Evolutionary conservation across 2,888 invertebrate genomes (phyloP), one percentile per base, ranked within the genome.

Genomic region (Phyllotreta cruciferae): DNA sequence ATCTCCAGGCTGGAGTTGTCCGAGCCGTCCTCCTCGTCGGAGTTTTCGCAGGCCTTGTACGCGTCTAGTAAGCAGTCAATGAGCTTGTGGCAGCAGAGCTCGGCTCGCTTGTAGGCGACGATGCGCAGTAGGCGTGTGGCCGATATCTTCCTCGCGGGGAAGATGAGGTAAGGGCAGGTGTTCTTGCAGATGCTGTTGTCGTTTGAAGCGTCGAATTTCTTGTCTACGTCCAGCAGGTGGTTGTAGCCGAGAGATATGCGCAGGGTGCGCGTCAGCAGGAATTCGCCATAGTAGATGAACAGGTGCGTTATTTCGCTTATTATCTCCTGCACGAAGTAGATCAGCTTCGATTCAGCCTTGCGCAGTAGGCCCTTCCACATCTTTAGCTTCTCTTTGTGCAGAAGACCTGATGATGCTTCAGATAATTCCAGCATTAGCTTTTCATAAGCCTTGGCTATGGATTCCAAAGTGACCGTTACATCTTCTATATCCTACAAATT

Each of bases 71-170:
- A 79, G 73, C 89, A 88, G 74, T 88, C 88, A 50, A 90, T 89
- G n/a, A 91, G 81, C 63, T 88, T 86, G 68, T 89, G 88, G 71
- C 90, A 89, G 73, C 88, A 88, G 36, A 86, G 81, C 79, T 90
- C 90, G 0, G 88, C 89, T 47, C 88, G 84, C 70, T 88, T 87
- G 73, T 87, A 87, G 0, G 90, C 86, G 66, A 90, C 76, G 47
- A 90, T 90, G 84, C 93, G 91, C 24, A 93, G 82, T 64, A 93
- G 85, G 78, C 87, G 87, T 0, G 90, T 89, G 53, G 92, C 84
- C 3, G 92, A 89, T 34, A 93, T 84, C 68, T 87, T 87, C 77
- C 89, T 88, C 10, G 89, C 83, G 55, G 90, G 89, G 72, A 89
- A 87, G 42, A 91, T 82, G 55, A 91, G 83, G 60, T 85, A 85